Percentiles rank a stretch among this genome's conserved stretches.
Evolutionary conservation across 2,113 vertebrate species (phyloP).

Genomic region (Lamprologus ornatipinnis): DNA sequence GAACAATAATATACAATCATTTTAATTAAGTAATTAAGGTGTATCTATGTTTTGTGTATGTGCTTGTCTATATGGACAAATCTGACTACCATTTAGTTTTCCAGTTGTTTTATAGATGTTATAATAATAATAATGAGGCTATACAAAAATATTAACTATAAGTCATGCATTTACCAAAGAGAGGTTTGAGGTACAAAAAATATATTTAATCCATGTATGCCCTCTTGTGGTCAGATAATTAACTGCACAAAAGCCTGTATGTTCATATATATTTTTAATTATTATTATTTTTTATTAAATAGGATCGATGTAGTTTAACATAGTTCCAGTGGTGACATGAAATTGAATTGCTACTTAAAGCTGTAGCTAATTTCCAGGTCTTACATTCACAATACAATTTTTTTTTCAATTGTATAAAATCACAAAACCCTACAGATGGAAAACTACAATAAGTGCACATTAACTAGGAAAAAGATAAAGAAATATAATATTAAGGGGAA

Average conservation of each 20-base stretch:
- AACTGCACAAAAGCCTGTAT: background rate
- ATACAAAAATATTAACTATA: background rate
- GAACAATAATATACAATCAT: background rate
- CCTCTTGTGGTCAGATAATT: conserved; percentile 37
- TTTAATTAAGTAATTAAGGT: background rate
- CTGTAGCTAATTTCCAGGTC: background rate
- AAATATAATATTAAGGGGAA: background rate
- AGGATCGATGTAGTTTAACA: background rate
- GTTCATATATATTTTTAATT: background rate
- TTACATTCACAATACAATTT: background rate
- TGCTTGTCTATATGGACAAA: background rate
- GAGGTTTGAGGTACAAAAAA: background rate
- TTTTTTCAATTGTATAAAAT: background rate
- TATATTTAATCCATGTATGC: background rate
- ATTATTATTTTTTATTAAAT: background rate
- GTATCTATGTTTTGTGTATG: background rate
- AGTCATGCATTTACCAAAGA: background rate
- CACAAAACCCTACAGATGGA: background rate
- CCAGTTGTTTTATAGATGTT: background rate
- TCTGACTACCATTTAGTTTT: background rate
- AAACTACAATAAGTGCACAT: background rate
- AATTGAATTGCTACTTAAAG: background rate
- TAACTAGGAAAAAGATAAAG: background rate
- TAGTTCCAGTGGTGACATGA: background rate
- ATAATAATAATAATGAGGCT: background rate